Percentiles rank a stretch among this genome's conserved stretches.
Evolutionary conservation across 2,888 invertebrate species (phyloP).

Genomic region (Carpatolechia fugitivella): DNA sequence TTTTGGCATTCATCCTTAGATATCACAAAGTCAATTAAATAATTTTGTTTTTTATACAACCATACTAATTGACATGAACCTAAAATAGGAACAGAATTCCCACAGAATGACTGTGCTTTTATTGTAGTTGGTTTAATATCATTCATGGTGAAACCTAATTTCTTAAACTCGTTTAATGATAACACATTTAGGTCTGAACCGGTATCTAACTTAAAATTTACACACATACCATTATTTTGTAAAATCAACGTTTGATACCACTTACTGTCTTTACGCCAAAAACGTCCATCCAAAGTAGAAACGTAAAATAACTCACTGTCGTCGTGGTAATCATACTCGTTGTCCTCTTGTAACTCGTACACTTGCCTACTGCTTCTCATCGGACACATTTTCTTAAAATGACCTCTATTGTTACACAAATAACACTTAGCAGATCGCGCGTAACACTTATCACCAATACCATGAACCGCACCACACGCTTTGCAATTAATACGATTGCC

Average conservation of each 20-base stretch:
- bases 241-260: slow-evolving; percentile 10
- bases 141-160: neutral
- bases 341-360: neutral
- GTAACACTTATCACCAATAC: neutral
- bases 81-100: slow-evolving; percentile 1
- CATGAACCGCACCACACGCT: neutral
- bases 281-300: neutral
- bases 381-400: slow-evolving; percentile 10
- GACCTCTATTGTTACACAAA: neutral
- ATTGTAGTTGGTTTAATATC: neutral
- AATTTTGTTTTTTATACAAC: slow-evolving; percentile 1
- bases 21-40: slow-evolving; percentile 1
- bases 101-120: slow-evolving; percentile 10
- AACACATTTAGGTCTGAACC: slow-evolving; percentile 12
- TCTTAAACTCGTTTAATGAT: neutral
- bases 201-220: slow-evolving; percentile 13
- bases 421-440: neutral
- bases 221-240: neutral
- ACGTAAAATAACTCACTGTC: slow-evolving; percentile 1
- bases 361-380: neutral
- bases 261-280: slow-evolving; percentile 2
- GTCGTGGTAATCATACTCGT: neutral
- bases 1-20: neutral
- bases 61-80: neutral
- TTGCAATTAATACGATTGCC: neutral